phyloP scores from a whole-genome alignment of 2,797 vertebrate genomes.

The Halcyon smyrnensis region DNA sequence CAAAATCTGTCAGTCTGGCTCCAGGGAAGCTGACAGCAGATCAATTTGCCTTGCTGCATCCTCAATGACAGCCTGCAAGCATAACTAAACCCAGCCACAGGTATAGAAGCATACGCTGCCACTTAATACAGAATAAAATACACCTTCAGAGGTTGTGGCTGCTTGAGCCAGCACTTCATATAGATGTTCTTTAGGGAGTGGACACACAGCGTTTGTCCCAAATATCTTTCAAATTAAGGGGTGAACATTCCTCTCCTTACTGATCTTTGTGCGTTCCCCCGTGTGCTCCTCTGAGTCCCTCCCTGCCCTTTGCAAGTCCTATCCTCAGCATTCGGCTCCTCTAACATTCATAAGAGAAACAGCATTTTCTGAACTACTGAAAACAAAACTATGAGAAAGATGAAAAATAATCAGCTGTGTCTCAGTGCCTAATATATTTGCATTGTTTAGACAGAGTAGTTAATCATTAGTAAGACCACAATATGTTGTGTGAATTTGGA shows the following conservation, averaged over 20 bases:
- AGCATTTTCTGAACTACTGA: background rate
- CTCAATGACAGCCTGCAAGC: background rate
- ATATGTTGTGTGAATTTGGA: slow-evolving; percentile 26
- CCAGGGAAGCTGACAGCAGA: background rate
- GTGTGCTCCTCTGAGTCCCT: rapidly evolving
- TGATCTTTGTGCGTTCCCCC: background rate
- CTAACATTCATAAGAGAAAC: background rate
- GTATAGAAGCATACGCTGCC: background rate
- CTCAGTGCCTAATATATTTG: slow-evolving; percentile 25
- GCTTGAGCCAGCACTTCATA: background rate
- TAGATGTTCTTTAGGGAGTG: rapidly evolving
- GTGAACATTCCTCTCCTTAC: background rate
- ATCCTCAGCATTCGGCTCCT: background rate
- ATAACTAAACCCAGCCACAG: background rate
- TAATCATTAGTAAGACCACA: slow-evolving; percentile 44
- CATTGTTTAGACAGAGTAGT: slow-evolving; percentile 50
- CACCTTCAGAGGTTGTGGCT: background rate
- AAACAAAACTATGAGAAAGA: background rate
- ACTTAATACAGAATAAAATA: background rate
- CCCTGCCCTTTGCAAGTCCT: background rate
- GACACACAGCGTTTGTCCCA: background rate
- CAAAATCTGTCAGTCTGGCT: background rate
- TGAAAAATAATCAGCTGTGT: slow-evolving; percentile 33
- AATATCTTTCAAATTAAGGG: background rate
- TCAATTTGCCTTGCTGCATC: background rate